Percentiles rank a stretch among this genome's conserved stretches.
Conservation (phyloP, 2,113 vertebrate species). For the Recurvirostra avosetta region DNA sequence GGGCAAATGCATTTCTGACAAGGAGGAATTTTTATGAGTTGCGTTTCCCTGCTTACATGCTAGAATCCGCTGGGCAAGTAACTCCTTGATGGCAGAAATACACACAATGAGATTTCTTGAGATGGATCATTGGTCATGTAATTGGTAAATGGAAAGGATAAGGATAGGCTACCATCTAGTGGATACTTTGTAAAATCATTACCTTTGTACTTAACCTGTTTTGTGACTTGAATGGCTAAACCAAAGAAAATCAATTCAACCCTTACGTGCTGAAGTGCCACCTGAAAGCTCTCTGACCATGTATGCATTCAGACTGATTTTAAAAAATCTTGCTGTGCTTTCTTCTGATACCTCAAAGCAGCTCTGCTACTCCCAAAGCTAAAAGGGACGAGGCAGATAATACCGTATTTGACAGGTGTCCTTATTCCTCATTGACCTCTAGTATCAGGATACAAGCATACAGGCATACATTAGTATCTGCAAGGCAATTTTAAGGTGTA, state of each 20-base stretch:
- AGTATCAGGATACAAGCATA: slow-evolving; percentile 33
- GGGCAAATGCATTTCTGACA: neutral
- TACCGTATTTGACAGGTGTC: slow-evolving; percentile 14
- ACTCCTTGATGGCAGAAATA: slow-evolving; percentile 10
- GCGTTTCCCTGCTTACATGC: neutral
- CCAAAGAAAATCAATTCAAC: slow-evolving; percentile 6
- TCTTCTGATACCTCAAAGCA: slow-evolving; percentile 52
- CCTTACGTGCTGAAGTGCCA: neutral
- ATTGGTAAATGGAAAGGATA: slow-evolving; percentile 26
- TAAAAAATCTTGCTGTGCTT: slow-evolving; percentile 37
- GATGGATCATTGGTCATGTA: neutral
- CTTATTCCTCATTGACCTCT: slow-evolving; percentile 42
- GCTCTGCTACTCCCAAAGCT: slow-evolving; percentile 25
- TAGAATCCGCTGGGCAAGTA: neutral
- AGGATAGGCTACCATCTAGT: slow-evolving; percentile 74
- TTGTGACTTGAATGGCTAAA: slow-evolving; percentile 48
- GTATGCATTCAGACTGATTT: slow-evolving; percentile 27
- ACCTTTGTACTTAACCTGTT: slow-evolving; percentile 13
- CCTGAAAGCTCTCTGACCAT: slow-evolving; percentile 43
- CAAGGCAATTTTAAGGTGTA: neutral
- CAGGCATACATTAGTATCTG: neutral
- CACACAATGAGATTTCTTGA: slow-evolving; percentile 31
- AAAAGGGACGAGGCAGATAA: slow-evolving; percentile 5
- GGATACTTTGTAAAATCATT: slow-evolving; percentile 45
- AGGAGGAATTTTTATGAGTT: neutral